These are phyloP conservation scores for Moxostoma hubbsi DNA, from an alignment of 2,797 vertebrate species.

Conservation along the genomic window DNA sequence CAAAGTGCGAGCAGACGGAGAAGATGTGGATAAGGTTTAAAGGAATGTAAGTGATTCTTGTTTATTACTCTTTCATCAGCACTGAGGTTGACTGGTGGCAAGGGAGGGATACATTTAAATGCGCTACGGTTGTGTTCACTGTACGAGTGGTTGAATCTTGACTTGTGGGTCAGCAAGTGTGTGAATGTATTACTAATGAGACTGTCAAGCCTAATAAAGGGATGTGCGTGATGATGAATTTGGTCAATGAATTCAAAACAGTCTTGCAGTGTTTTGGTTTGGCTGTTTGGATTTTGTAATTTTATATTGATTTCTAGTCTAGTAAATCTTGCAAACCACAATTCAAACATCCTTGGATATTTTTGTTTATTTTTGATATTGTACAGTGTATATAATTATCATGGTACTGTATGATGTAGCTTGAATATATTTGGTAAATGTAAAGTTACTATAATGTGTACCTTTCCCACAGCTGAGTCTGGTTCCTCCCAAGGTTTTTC, in stretches of 20 bases:
- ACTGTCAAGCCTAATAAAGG: constrained; percentile 19
- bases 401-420: no score
- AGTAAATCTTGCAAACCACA: not conserved
- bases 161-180: constrained; percentile 36
- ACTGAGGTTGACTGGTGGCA: not conserved
- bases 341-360: not conserved
- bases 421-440: no score
- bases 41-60: constrained; percentile 82
- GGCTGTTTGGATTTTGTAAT: constrained; percentile 6
- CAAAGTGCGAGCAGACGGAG: constrained; percentile 83
- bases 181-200: constrained; percentile 45
- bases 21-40: constrained; percentile 89
- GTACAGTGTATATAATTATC: no score
- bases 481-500: no score
- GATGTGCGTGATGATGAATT: constrained; percentile 14
- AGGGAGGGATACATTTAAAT: not conserved
- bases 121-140: constrained; percentile 12
- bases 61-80: constrained; percentile 18
- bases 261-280: not conserved
- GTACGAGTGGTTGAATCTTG: constrained; percentile 34
- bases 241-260: constrained; percentile 5
- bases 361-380: no score
- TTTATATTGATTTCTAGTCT: constrained; percentile 3
- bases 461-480: no score
- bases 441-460: no score